phyloP scores from a whole-genome alignment of 2,888 invertebrate genomes.

The Abrostola tripartita region DNA sequence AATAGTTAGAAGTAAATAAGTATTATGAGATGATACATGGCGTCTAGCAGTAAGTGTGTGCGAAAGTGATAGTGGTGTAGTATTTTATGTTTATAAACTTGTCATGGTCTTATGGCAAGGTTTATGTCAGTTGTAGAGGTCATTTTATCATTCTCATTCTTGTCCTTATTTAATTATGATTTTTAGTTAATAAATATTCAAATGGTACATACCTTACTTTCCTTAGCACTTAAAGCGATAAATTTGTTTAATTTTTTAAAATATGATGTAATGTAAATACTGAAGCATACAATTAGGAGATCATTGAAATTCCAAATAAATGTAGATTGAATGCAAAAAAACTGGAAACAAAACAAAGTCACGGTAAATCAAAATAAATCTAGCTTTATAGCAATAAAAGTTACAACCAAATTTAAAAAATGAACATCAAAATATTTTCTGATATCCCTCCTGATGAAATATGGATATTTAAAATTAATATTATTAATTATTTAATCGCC shows the following conservation, averaged over 20 bases:
- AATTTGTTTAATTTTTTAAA: conserved; percentile 54
- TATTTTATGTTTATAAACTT: too few species aligned
- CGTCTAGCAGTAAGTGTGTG: too few species aligned
- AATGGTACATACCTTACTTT: conserved; percentile 49
- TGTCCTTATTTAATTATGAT: background rate
- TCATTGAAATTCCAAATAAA: conserved; percentile 60
- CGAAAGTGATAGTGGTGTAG: too few species aligned
- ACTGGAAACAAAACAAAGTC: conserved; percentile 41
- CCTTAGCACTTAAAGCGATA: conserved; percentile 41
- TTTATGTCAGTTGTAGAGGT: too few species aligned
- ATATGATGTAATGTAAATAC: conserved; percentile 60
- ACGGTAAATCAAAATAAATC: background rate
- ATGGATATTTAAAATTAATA: too few species aligned
- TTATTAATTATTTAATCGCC: too few species aligned
- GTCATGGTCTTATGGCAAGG: too few species aligned
- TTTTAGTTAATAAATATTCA: background rate
- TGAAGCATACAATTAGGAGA: conserved; percentile 57
- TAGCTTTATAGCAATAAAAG: background rate
- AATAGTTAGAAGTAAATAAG: too few species aligned
- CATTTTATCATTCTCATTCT: too few species aligned
- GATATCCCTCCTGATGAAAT: too few species aligned
- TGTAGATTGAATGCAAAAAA: conserved; percentile 53
- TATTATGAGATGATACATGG: too few species aligned
- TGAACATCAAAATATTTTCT: too few species aligned
- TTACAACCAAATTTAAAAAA: background rate